phyloP scores from a whole-genome alignment of 2,888 invertebrate species.

The Agapostemon virescens region DNA sequence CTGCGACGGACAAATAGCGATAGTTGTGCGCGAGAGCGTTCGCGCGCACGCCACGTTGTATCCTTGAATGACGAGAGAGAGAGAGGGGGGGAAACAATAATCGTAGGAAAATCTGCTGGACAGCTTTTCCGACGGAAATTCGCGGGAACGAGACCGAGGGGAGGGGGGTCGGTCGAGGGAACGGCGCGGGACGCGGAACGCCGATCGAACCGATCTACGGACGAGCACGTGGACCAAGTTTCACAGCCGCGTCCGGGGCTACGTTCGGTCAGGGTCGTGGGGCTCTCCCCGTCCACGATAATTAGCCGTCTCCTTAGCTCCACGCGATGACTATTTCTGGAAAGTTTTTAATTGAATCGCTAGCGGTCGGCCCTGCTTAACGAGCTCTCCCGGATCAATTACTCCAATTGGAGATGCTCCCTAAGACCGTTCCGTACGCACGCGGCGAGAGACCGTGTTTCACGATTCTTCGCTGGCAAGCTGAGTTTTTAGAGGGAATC shows the following conservation, averaged over 20 bases:
- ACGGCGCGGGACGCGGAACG: too few species aligned
- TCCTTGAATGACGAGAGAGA: conserved; percentile 75
- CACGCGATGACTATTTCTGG: conserved; percentile 21
- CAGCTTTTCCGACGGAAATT: conserved; percentile 24
- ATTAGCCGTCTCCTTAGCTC: conserved; percentile 17
- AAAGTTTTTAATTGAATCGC: conserved; percentile 29
- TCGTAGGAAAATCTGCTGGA: conserved; percentile 67
- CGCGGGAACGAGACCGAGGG: too few species aligned
- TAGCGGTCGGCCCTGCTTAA: conserved; percentile 9
- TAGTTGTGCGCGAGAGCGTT: conserved; percentile 63
- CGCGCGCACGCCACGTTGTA: conserved; percentile 60
- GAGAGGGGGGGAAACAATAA: too few species aligned
- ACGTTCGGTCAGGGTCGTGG: conserved; percentile 43
- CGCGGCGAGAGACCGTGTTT: background rate
- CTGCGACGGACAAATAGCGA: conserved; percentile 76
- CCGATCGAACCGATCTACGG: background rate
- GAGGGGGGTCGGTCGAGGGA: too few species aligned
- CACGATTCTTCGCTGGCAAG: background rate
- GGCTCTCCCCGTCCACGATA: conserved; percentile 15
- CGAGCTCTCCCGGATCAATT: conserved; percentile 20
- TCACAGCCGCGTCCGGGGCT: conserved; percentile 15
- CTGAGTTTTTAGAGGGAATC: background rate
- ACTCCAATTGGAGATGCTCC: conserved; percentile 15
- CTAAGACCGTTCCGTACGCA: background rate
- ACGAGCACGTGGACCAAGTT: conserved; percentile 32